Evolutionary conservation across 1,140 invertebrate species (phyloP).

Genomic region (Pararge aegeria): DNA sequence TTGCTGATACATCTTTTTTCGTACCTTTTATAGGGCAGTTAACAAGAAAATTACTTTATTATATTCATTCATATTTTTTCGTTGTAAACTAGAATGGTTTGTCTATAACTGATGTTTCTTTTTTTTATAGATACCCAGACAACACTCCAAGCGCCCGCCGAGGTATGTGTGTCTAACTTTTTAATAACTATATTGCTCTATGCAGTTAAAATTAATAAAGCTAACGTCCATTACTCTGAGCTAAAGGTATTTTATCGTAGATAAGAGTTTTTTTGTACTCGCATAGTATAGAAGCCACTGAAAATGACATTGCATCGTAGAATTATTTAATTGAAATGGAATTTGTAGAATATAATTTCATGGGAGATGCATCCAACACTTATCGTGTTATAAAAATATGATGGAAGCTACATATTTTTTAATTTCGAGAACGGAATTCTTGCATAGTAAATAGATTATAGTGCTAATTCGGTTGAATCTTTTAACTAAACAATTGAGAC

Average conservation of each 20-base stretch:
- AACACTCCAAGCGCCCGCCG: slow-evolving; percentile 17
- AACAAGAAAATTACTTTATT: slow-evolving; percentile 9
- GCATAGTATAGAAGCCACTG: not conserved
- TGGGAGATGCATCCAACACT: too few relatives aligned
- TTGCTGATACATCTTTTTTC: not conserved
- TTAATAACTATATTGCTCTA: slow-evolving; percentile 5
- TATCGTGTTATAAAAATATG: too few relatives aligned
- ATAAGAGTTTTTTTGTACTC: not conserved
- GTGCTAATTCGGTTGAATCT: too few relatives aligned
- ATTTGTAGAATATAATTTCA: too few relatives aligned
- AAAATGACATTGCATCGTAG: not conserved
- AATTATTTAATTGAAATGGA: too few relatives aligned
- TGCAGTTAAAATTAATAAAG: slow-evolving; percentile 3
- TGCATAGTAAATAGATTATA: too few relatives aligned
- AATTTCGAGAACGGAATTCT: too few relatives aligned
- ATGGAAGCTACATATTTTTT: too few relatives aligned
- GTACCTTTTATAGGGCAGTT: not conserved
- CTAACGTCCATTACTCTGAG: not conserved
- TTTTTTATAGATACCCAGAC: slow-evolving; percentile 25
- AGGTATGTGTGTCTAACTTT: slow-evolving; percentile 26
- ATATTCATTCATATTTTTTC: slow-evolving; percentile 2
- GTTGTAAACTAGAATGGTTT: not conserved
- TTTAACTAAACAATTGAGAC: too few relatives aligned
- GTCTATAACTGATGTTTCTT: slow-evolving; percentile 10
- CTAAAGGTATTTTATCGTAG: slow-evolving; percentile 6